These are phyloP conservation scores for Psittacula derbiana DNA, from an alignment of 2,797 vertebrate genomes.

Conservation along the genomic window DNA sequence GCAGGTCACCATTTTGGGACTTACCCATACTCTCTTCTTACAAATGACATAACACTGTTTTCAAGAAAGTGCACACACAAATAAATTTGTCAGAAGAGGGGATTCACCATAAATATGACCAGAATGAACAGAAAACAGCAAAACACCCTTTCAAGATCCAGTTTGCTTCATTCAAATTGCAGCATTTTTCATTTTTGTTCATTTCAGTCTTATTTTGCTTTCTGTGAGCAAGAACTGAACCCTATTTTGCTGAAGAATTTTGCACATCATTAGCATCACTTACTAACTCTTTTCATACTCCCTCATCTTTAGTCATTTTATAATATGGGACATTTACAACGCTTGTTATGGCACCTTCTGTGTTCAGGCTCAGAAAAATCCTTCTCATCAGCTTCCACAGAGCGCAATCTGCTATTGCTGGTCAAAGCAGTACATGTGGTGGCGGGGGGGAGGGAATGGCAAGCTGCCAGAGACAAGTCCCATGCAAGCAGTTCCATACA, in stretches of 20 bases:
- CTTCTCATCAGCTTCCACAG: background rate
- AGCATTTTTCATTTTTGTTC: background rate
- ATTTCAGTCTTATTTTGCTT: background rate
- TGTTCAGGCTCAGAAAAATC: background rate
- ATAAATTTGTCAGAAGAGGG: background rate
- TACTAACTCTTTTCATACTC: background rate
- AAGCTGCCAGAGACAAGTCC: background rate
- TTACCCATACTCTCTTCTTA: background rate
- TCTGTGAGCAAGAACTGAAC: background rate
- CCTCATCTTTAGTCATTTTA: background rate
- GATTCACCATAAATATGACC: background rate
- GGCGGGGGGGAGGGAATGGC: background rate
- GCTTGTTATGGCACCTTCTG: background rate
- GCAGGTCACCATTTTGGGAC: background rate
- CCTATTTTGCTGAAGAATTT: background rate
- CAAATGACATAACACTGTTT: background rate
- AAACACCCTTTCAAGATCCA: background rate
- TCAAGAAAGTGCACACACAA: background rate
- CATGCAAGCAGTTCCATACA: background rate
- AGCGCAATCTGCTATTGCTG: background rate
- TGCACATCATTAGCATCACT: background rate
- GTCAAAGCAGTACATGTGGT: background rate
- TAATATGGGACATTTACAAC: background rate
- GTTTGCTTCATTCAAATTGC: background rate
- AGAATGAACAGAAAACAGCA: background rate